Base-by-base conservation (phyloP, 2,888 invertebrate species). In the Esperia sulphurella region DNA sequence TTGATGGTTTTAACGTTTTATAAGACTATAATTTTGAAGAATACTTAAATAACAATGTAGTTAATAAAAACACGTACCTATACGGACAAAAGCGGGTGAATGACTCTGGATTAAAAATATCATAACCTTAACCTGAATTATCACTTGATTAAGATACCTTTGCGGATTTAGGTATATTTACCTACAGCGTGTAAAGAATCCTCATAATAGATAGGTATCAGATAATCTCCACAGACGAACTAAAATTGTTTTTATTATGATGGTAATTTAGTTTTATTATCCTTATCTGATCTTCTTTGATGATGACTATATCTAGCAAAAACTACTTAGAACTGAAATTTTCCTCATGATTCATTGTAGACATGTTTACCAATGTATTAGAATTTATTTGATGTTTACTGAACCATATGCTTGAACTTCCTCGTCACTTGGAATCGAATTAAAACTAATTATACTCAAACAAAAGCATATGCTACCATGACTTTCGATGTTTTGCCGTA, bases 401-500 rank as follows among this genome's bases (percentile, higher is more conserved):
- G 5, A 3, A 45, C 48, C 56, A 58, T 48, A 48, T 57, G 56
- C 43, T 52, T 54, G 41, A 44, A 40, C 21, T 47, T 45, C 52
- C 31, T 45, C 44, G 21, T 39, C 40, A 50, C 28, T 55, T 55
- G 48, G 53, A 72, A 68, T 71, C 49, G 58, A 75, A 75, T 76
- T 75, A 71, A 57, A 42, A 69, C 66, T 68, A 79, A 79, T 82
- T 79, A 72, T 51, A 62, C 52, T 55, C 67, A 73, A 79, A 74
- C 70, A 70, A 71, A 74, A 71, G 71, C 83, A 83, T 83, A 83
- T 83, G 83, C 75, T 76, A 82, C 84, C 80, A 71, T 83, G 82
- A 78, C 79, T 77, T 63, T 52, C 41, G 46, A 58, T 57, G 42
- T 66, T 53, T 62, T 52, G 51, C 57, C 58, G 56, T 59, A 52